Evolutionary conservation across 2,113 vertebrate species (phyloP).

Genomic region (Pomatorhinus ruficollis): DNA sequence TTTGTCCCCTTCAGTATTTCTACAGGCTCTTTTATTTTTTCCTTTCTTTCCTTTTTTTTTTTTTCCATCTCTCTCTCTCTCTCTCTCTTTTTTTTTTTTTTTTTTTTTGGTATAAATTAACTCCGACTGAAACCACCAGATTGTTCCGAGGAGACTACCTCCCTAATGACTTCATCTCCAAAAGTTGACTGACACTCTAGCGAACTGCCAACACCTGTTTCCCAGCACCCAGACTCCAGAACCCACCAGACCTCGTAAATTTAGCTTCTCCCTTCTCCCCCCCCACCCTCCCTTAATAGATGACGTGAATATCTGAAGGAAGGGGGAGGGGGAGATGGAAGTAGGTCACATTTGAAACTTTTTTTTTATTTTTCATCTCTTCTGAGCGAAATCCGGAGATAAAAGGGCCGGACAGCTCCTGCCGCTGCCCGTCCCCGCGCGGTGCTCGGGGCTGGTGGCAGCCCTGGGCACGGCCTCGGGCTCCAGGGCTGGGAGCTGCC

Average conservation of each 20-base stretch:
- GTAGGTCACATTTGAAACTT: constrained; percentile 63
- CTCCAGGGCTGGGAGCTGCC: background rate
- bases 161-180: constrained; percentile 57
- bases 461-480: background rate
- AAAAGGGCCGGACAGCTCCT: background rate
- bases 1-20: constrained; percentile 34
- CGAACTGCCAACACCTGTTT: constrained; percentile 63
- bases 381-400: background rate
- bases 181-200: constrained; percentile 53
- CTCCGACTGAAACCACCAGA: constrained; percentile 56
- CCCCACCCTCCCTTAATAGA: background rate
- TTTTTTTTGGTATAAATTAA: constrained; percentile 43
- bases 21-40: background rate
- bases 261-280: constrained; percentile 36
- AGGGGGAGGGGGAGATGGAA: constrained; percentile 56
- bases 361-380: constrained; percentile 38
- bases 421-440: background rate
- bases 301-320: constrained; percentile 56
- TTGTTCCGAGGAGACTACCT: constrained; percentile 58
- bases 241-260: constrained; percentile 56
- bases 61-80: rapidly evolving
- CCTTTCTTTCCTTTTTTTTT: too few relatives aligned
- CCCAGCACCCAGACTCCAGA: constrained; percentile 56
- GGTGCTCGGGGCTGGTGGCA: background rate
- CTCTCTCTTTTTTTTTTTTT: background rate